A percentile compares a stretch with the other conserved stretches of the same genome.
phyloP scores from a whole-genome alignment of 2,113 vertebrate genomes.

The Nothobranchius furzeri region DNA sequence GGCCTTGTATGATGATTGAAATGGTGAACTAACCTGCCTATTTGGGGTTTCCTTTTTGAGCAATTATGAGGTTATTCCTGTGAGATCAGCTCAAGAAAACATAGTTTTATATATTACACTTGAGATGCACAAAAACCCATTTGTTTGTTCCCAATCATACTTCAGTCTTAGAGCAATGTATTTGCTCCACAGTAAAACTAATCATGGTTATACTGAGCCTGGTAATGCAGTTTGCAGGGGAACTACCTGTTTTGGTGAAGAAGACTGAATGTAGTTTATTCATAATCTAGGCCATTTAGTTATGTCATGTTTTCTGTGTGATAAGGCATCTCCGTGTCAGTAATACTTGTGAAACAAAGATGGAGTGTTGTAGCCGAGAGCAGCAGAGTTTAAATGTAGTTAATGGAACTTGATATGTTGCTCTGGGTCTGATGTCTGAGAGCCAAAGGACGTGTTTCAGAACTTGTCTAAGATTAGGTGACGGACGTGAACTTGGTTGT shows the following conservation, averaged over 20 bases:
- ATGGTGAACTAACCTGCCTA: too few species aligned
- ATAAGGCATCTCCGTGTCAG: neutral
- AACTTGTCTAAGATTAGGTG: constrained; percentile 43
- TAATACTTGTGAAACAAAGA: neutral
- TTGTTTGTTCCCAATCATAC: too few species aligned
- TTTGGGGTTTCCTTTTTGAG: too few species aligned
- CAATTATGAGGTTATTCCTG: too few species aligned
- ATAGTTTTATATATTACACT: too few species aligned
- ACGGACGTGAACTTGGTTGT: constrained; percentile 64
- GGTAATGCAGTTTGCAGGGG: neutral
- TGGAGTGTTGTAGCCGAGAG: neutral
- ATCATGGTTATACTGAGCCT: too few species aligned
- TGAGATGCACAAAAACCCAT: too few species aligned
- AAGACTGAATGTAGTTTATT: neutral
- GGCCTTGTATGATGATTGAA: too few species aligned
- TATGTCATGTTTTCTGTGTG: neutral
- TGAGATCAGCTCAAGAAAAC: too few species aligned
- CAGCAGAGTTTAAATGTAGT: neutral
- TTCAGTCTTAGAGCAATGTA: too few species aligned
- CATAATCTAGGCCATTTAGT: neutral
- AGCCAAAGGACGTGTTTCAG: too few species aligned
- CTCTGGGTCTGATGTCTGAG: neutral
- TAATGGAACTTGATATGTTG: neutral
- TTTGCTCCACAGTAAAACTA: too few species aligned
- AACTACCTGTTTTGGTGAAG: neutral